phyloP scores from a whole-genome alignment of 2,888 invertebrate species.

The Labia minor region DNA sequence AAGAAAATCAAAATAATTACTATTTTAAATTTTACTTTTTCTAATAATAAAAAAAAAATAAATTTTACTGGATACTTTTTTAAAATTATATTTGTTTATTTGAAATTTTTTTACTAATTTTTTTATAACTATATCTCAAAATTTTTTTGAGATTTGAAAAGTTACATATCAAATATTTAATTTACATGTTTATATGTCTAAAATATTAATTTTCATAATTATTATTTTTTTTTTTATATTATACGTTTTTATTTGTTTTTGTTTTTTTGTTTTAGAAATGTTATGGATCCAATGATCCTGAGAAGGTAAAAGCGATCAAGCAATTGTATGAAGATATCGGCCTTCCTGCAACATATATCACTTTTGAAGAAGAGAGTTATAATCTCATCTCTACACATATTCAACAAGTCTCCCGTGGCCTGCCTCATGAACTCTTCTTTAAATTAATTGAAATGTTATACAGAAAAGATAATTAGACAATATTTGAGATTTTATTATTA shows the following conservation, averaged over 20 bases:
- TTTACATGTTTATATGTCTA: no score
- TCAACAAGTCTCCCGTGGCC: slow-evolving; percentile 68
- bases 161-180: no score
- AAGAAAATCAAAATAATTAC: neutral
- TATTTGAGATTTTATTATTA: no score
- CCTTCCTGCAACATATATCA: slow-evolving; percentile 61
- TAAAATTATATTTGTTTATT: no score
- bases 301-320: slow-evolving; percentile 57
- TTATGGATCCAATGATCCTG: slow-evolving; percentile 59
- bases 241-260: no score
- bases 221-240: no score
- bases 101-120: no score
- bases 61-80: no score
- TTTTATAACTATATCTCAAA: no score
- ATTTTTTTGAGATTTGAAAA: no score
- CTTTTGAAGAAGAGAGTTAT: slow-evolving; percentile 74
- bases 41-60: no score
- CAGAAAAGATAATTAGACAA: slow-evolving; percentile 50
- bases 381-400: slow-evolving; percentile 72
- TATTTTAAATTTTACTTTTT: neutral
- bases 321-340: slow-evolving; percentile 66
- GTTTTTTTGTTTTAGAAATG: slow-evolving; percentile 42
- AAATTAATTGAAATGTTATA: slow-evolving; percentile 73
- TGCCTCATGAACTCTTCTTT: slow-evolving; percentile 72
- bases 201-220: no score